A percentile compares a stretch with the other conserved stretches of the same genome.
phyloP scores from a whole-genome alignment of 2,797 vertebrate species.

The Rhabdomys pumilio region DNA sequence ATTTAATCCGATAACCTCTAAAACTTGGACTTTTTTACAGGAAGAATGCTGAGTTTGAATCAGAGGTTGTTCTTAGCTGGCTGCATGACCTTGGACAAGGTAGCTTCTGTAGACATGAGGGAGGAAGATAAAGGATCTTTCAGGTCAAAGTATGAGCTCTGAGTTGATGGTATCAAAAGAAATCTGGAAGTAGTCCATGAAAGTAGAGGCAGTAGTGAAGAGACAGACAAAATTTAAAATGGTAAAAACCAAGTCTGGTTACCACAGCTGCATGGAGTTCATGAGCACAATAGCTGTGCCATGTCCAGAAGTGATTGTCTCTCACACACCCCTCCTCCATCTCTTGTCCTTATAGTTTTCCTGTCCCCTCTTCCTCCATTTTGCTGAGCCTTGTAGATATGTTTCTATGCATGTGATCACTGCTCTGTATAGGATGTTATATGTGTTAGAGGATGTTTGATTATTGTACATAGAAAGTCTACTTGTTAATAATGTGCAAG shows the following conservation, averaged over 20 bases:
- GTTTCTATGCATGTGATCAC: background rate
- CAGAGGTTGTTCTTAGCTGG: background rate
- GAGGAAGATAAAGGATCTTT: background rate
- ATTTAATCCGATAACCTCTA: background rate
- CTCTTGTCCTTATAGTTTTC: background rate
- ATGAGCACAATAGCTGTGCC: background rate
- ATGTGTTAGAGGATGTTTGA: background rate
- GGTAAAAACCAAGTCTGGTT: constrained; percentile 19
- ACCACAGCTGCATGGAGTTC: background rate
- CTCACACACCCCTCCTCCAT: background rate
- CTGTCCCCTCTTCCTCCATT: background rate
- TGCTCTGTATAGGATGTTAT: background rate
- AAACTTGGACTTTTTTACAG: background rate
- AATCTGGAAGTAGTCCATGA: constrained; percentile 4
- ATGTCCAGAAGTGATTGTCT: background rate
- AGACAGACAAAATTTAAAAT: constrained; percentile 17
- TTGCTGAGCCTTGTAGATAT: background rate
- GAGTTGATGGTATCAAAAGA: constrained; percentile 46
- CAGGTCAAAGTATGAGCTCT: background rate
- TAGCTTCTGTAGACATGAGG: background rate
- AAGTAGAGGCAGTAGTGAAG: background rate
- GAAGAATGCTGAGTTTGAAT: constrained; percentile 1
- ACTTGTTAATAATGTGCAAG: background rate
- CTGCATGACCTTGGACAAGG: background rate
- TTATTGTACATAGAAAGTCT: background rate